phyloP scores from a whole-genome alignment of 2,113 vertebrate genomes.

The Sylvilagus bachmani region DNA sequence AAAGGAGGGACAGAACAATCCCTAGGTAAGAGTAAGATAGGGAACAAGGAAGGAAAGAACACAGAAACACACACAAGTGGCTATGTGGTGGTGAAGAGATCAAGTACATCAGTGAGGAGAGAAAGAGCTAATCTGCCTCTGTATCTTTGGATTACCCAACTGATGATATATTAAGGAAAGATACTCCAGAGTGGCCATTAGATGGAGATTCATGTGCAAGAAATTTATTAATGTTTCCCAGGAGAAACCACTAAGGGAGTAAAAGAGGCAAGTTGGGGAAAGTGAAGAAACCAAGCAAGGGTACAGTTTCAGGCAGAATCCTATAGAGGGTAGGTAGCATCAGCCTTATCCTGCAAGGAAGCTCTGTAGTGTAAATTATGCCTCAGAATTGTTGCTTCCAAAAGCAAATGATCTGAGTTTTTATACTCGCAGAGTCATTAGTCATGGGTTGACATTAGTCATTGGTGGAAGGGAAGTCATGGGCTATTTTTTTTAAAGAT shows the following conservation, averaged over 20 bases:
- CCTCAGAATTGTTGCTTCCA: background rate
- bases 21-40: background rate
- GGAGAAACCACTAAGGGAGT: background rate
- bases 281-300: conserved; percentile 16
- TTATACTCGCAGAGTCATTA: background rate
- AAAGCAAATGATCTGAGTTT: conserved; percentile 28
- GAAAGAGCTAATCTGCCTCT: background rate
- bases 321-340: background rate
- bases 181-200: background rate
- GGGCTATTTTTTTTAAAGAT: background rate
- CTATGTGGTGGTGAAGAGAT: background rate
- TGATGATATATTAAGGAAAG: background rate
- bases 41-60: background rate
- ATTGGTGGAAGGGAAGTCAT: background rate
- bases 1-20: background rate
- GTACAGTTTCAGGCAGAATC: background rate
- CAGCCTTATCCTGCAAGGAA: background rate
- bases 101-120: background rate
- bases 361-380: background rate
- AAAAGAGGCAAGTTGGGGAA: background rate
- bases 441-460: background rate
- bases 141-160: background rate
- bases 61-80: background rate
- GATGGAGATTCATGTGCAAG: background rate
- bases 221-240: background rate